Base-by-base conservation (phyloP, 2,113 vertebrate species). In the Pygoscelis adeliae region DNA sequence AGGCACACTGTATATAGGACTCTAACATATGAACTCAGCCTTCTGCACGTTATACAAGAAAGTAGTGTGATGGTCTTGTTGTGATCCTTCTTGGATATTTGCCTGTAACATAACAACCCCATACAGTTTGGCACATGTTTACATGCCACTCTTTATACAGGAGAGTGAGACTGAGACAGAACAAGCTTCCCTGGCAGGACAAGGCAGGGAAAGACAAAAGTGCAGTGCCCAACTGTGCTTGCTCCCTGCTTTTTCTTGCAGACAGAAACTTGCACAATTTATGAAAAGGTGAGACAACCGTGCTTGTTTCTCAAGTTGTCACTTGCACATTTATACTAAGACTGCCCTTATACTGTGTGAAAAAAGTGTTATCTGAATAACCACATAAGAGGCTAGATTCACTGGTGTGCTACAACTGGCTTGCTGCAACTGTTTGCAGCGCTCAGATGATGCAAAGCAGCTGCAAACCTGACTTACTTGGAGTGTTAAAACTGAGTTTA, bases 151-250 rank as follows among this genome's bases (percentile, higher is more conserved):
- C 50, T 73, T 76, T 66, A 47, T 30, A 59, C 6, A 49, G 63
- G 21, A 66, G 79, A 30, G 91, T 22, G 61, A 78, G 61, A 79
- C 42, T 73, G 56, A 66, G 55, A 58, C 32, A 81, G 53, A 91
- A 36, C 59, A 77, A 90, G 46, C 52, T 72, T 80, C 61, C 25
- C 16, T 8, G 11, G 16, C 74, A 90, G 32, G 53, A 61, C 7
- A n/a, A 53, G 47, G 50, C 2, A 5, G 65, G 30, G 34, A 34
- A 36, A 52, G 32, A 25, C 30, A 61, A 34, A 78, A 73, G 4
- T 1, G 2, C 22, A 44, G 12, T 13, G 14, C 74, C 36, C 50
- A 44, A 7, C 21, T 50, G 15, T 3, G 4, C 50, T 47, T 0
- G 1, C 44, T 25, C 22, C 42, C 40, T 15, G 8, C 40, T 65